A percentile compares a stretch with the other conserved stretches of the same genome.
Evolutionary conservation across 1,140 invertebrate species (phyloP).

Genomic region (Temnothorax curvispinosus): DNA sequence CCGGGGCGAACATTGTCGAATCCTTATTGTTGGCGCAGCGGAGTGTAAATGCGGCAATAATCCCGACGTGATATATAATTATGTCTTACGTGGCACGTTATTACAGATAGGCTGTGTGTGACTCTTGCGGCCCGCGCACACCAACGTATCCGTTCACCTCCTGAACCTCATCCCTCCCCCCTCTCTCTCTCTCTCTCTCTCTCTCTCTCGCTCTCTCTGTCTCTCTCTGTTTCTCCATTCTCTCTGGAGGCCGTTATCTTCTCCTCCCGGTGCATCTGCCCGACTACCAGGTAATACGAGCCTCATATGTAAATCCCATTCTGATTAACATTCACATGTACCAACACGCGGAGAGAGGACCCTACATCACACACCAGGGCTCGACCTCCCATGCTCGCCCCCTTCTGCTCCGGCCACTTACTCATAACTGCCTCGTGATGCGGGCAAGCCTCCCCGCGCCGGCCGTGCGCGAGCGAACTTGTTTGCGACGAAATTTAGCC

Average conservation of each 20-base stretch:
- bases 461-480: conserved; percentile 35
- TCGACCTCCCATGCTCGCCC: conserved; percentile 22
- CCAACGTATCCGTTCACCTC: conserved; percentile 3
- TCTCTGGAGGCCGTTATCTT: conserved; percentile 75
- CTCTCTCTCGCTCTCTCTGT: background rate
- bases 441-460: conserved; percentile 26
- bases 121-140: conserved; percentile 59
- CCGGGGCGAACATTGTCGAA: no score
- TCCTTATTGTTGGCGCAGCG: conserved; percentile 61
- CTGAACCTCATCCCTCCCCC: background rate
- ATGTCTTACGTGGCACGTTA: conserved; percentile 71
- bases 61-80: conserved; percentile 72
- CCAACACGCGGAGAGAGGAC: conserved; percentile 62
- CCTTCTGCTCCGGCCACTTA: conserved; percentile 57
- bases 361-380: conserved; percentile 66
- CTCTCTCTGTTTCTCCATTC: conserved; percentile 44
- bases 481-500: conserved; percentile 56
- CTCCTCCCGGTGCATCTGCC: conserved; percentile 76
- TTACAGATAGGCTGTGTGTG: conserved; percentile 68
- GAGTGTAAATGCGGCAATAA: conserved; percentile 71
- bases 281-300: conserved; percentile 74
- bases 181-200: background rate
- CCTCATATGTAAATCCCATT: conserved; percentile 80
- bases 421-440: conserved; percentile 68
- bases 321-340: conserved; percentile 79